Evolutionary conservation across 2,888 invertebrate species (phyloP).

Genomic region (Diabrotica balteata): DNA sequence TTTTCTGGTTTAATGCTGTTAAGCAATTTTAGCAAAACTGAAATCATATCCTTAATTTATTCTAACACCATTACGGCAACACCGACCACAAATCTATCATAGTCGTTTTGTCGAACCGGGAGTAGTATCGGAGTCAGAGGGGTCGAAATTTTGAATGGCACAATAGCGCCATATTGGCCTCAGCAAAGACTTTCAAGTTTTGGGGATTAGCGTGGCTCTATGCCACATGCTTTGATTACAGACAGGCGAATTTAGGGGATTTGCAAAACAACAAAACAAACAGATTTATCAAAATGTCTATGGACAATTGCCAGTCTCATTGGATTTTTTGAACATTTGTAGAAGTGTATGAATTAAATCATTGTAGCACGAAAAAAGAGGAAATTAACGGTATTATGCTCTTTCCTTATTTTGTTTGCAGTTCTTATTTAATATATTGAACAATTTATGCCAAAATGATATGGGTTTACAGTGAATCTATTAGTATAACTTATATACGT

Average conservation of each 20-base stretch:
- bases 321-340: too few species aligned
- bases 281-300: slow-evolving; percentile 7
- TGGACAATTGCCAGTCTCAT: too few species aligned
- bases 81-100: slow-evolving; percentile 5
- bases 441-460: too few species aligned
- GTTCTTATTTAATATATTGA: too few species aligned
- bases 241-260: slow-evolving; percentile 6
- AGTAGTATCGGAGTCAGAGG: slow-evolving; percentile 5
- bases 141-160: slow-evolving; percentile 10
- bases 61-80: neutral
- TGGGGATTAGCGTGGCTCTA: slow-evolving; percentile 17
- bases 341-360: too few species aligned
- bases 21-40: slow-evolving; percentile 1
- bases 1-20: too few species aligned
- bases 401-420: too few species aligned
- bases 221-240: slow-evolving; percentile 22
- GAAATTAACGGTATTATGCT: too few species aligned
- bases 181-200: slow-evolving; percentile 7
- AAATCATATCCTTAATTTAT: too few species aligned
- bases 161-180: slow-evolving; percentile 20
- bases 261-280: slow-evolving; percentile 10
- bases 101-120: neutral
- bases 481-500: too few species aligned
- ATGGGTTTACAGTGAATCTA: too few species aligned
- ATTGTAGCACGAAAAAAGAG: too few species aligned